Base-by-base conservation (phyloP, 2,797 vertebrate species). In the Hydrophis major region DNA sequence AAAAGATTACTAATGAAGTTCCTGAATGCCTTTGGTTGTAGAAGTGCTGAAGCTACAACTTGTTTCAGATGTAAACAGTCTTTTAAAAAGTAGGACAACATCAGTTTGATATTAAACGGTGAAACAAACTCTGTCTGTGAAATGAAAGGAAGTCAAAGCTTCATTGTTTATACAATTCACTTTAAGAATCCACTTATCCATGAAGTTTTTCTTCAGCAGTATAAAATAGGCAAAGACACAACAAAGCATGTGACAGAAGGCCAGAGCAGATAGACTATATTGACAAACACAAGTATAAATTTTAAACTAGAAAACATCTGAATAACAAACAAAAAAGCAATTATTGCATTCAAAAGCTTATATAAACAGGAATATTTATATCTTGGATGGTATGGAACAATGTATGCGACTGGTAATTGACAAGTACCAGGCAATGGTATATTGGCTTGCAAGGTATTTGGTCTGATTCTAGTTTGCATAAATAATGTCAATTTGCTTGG, bases 151-250 rank as follows among this genome's bases (percentile, higher is more conserved):
- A 92, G 22, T 90, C 92, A 92, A 90, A 90, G 37, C 89, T 63
- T 90, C 74, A 86, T 66, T 92, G 88, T 92, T 90, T 92, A 90
- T 32, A 86, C 6, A 50, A 89, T 50, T 86, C 47, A 50, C 50
- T 90, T 92, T 27, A 66, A 86, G 32, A 92, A 92, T 86, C 88
- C 88, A 92, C 88, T 92, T 90, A 90, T 92, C 74, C 92, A 69
- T 66, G 50, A 90, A 87, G 66, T 89, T 59, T 69, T 66, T 89
- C 11, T 42, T 27, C 14, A 90, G 50, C 14, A 55, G 50, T 61
- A 63, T n/a, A n/a, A 50, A 63, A 61, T 57, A 83, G 6, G 37
- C 56, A 60, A 78, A 47, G 87, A 59, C 37, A 27, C 10, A 86
- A 92, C 55, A 86, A 60, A 92, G 27, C 74, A 47, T 59, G 61